Percentiles rank a stretch among this genome's conserved stretches.
Conservation (phyloP, 2,113 vertebrate genomes). For the Phyllopteryx taeniolatus region DNA sequence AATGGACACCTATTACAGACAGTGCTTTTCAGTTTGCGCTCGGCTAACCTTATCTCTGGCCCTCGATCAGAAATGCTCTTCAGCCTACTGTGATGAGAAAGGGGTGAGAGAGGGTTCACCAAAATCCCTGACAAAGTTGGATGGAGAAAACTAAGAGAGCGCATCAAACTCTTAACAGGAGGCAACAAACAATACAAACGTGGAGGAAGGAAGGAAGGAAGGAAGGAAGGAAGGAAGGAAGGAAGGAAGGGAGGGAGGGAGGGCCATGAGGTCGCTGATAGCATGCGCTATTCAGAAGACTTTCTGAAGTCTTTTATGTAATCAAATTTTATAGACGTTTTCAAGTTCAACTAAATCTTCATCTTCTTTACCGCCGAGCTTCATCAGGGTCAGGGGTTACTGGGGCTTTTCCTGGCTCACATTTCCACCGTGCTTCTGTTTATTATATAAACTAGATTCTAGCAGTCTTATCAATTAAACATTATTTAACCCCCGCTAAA, state of each 20-base stretch:
- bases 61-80: conserved; percentile 20
- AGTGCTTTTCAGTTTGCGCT: neutral
- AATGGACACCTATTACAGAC: neutral
- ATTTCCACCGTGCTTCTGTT: neutral
- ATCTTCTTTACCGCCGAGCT: neutral
- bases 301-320: neutral
- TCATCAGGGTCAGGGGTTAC: neutral
- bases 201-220: conserved; percentile 20
- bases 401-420: neutral
- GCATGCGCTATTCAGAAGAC: conserved; percentile 21
- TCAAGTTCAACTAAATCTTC: neutral
- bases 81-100: conserved; percentile 27
- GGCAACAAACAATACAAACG: conserved; percentile 15
- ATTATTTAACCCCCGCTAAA: too few relatives aligned
- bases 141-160: conserved; percentile 43
- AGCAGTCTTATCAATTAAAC: too few relatives aligned
- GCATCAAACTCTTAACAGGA: conserved; percentile 46
- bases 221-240: too few relatives aligned
- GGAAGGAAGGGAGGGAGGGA: too few relatives aligned
- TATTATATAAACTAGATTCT: neutral
- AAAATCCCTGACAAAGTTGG: conserved; percentile 24
- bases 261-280: conserved; percentile 25
- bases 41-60: neutral
- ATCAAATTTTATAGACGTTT: neutral
- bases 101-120: conserved; percentile 45